These are phyloP conservation scores for Danio choprae DNA, from an alignment of 2,797 vertebrate species.

Conservation along the genomic window DNA sequence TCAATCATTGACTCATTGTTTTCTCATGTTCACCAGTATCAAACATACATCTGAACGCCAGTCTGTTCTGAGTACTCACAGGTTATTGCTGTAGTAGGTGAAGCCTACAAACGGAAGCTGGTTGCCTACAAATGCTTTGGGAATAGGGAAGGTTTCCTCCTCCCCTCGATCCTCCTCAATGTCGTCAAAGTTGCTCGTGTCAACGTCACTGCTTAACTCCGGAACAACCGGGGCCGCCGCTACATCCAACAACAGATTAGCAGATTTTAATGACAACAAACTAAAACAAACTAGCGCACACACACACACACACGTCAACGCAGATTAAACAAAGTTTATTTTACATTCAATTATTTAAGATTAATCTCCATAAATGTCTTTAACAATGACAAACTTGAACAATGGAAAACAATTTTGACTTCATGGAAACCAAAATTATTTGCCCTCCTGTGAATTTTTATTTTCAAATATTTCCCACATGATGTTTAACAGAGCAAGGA, in stretches of 20 bases:
- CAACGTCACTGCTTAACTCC: conserved; percentile 94
- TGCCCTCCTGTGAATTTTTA: too few relatives aligned
- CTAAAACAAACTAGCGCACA: neutral
- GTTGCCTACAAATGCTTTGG: conserved; percentile 98
- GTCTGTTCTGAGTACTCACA: conserved; percentile 79
- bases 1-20: neutral
- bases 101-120: conserved; percentile 99
- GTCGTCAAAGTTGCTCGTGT: conserved; percentile 99
- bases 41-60: neutral
- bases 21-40: neutral
- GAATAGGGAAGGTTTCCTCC: conserved; percentile 98
- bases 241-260: conserved; percentile 62
- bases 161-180: conserved; percentile 97
- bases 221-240: conserved; percentile 97
- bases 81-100: conserved; percentile 94
- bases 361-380: too few relatives aligned
- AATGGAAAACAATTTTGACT: too few relatives aligned
- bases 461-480: too few relatives aligned
- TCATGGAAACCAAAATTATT: too few relatives aligned
- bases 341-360: too few relatives aligned
- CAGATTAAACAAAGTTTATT: neutral
- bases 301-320: neutral
- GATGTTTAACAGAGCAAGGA: too few relatives aligned
- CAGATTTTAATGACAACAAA: conserved; percentile 15
- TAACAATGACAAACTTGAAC: too few relatives aligned